These are phyloP conservation scores for Reticulitermes lucifugus DNA, from an alignment of 2,888 invertebrate genomes.

Conservation along the genomic window DNA sequence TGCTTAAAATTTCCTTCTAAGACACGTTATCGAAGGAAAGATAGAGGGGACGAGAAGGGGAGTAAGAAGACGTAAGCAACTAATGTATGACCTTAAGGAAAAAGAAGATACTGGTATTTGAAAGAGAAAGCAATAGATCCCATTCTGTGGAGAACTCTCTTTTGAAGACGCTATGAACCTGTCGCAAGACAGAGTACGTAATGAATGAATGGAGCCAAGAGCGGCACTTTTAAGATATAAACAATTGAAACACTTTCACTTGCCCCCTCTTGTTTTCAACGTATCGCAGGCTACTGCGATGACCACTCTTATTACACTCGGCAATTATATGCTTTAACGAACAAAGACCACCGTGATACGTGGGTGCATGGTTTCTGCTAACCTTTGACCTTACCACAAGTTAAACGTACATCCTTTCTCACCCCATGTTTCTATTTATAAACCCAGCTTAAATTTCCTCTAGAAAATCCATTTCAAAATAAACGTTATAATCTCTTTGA, in stretches of 20 bases:
- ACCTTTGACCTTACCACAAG: constrained; percentile 2
- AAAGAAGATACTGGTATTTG: no score
- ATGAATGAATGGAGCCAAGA: no score
- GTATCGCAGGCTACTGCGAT: neutral
- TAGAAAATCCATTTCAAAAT: constrained; percentile 13
- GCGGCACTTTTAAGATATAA: neutral
- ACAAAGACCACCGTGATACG: neutral
- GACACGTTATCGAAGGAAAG: no score
- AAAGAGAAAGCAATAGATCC: no score
- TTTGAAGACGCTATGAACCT: no score
- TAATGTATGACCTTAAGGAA: no score
- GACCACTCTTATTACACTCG: neutral
- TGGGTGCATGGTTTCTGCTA: neutral
- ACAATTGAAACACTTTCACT: neutral
- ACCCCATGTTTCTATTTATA: neutral
- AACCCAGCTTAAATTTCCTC: constrained; percentile 6
- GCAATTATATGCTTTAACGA: neutral
- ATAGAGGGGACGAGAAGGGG: no score
- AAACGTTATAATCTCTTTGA: neutral
- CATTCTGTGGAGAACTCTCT: no score
- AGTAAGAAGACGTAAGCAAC: no score
- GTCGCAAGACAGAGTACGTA: no score
- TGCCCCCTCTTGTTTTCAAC: neutral
- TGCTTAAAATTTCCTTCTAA: no score
- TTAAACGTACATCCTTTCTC: neutral